phyloP scores from a whole-genome alignment of 2,888 invertebrate species.

The Neria commutata region DNA sequence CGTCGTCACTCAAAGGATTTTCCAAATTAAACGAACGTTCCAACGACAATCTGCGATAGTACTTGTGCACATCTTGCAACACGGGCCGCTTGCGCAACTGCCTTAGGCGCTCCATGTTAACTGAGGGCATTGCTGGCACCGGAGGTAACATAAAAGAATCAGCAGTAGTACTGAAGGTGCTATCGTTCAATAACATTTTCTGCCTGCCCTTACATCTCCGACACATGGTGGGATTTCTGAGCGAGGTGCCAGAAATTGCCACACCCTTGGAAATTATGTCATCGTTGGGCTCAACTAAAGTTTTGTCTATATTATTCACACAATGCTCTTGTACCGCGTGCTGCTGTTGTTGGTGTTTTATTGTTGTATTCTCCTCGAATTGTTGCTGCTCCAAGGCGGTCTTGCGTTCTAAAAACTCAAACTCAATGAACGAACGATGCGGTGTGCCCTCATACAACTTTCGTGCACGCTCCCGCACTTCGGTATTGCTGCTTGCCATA shows the following conservation, averaged over 20 bases:
- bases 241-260: no score
- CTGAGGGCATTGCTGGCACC: slow-evolving; percentile 21
- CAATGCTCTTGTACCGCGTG: slow-evolving; percentile 3
- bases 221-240: slow-evolving; percentile 31
- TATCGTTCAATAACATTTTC: slow-evolving; percentile 32
- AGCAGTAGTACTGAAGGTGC: slow-evolving; percentile 12
- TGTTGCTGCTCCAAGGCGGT: no score
- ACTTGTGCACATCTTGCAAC: slow-evolving; percentile 36
- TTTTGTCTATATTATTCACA: no score
- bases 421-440: slow-evolving; percentile 39
- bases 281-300: no score
- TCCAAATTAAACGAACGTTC: neutral
- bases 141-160: slow-evolving; percentile 39
- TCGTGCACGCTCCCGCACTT: no score
- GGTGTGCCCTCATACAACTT: slow-evolving; percentile 34
- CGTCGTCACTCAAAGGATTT: slow-evolving; percentile 8
- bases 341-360: neutral
- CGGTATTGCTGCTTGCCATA: no score
- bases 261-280: no score
- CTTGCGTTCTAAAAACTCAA: slow-evolving; percentile 35
- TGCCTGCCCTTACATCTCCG: slow-evolving; percentile 41
- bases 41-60: slow-evolving; percentile 31
- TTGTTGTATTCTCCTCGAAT: slow-evolving; percentile 12
- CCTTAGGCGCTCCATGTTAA: slow-evolving; percentile 32
- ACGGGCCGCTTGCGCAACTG: slow-evolving; percentile 32